Evolutionary conservation across 2,888 invertebrate genomes (phyloP), one percentile per base, ranked within the genome.

Genomic region (Anodontia alba): DNA sequence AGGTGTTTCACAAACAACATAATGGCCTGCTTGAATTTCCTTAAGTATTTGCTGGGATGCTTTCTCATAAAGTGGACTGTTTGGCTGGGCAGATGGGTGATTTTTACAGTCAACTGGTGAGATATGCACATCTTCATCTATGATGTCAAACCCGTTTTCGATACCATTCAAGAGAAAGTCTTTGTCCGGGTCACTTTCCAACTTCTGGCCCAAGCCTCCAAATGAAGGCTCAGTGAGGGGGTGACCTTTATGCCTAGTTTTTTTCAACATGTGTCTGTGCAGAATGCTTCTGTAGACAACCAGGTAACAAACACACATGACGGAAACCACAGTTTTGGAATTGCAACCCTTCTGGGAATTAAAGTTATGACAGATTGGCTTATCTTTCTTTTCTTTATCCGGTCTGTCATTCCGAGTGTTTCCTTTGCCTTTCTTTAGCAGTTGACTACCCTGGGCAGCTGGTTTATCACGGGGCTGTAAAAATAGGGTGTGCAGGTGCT

Each of bases 271-370:
- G 76, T 23, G 46, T 68, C 7, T 42, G 67, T 1, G 70, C 57
- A 1, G 76, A 69, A 17, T 76, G 76, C 31, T 36, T 5, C 57
- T 51, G 57, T 10, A 31, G 17, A 29, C 71, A 71, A 8, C 71
- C 76, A 51, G 76, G 76, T 31, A 76, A 26, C 8, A 54, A 10
- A 38, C 71, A 76, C 23, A 38, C 38, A 43, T 76, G 76, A n/a
- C 69, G 57, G 33, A 54, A 76, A 1, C 57, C 36, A 70, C 76
- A 76, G 20, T 31, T 38, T 15, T n/a, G 29, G 51, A 69, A 69
- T 3, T 26, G 23, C 69, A 69, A 69, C 69, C 69, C n/a, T 69
- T 69, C 12, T 7, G 69, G 23, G 69, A 8, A n/a, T 69, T 69
- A 23, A 69, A 69, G n/a, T 43, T 69, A 1, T 43, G 69, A 69